Evolutionary conservation across 2,113 vertebrate species (phyloP).

Genomic region (Pipa parva): DNA sequence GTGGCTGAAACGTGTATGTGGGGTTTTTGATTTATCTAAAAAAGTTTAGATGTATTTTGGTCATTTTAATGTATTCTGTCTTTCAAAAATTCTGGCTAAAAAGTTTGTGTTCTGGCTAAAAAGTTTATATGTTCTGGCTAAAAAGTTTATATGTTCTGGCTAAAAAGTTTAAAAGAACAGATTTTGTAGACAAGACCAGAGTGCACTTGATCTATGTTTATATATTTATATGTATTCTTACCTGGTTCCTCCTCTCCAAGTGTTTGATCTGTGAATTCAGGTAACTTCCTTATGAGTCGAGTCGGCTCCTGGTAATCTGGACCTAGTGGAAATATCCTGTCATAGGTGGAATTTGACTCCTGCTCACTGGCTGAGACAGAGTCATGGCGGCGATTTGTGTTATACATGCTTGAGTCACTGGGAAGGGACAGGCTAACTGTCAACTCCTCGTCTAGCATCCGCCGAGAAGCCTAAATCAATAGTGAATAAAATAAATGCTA

Average conservation of each 20-base stretch:
- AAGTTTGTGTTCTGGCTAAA: no score
- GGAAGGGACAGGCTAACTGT: slow-evolving; percentile 86
- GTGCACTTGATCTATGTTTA: no score
- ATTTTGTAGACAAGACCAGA: no score
- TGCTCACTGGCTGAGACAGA: slow-evolving; percentile 81
- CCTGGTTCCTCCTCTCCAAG: slow-evolving; percentile 72
- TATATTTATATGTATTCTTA: no score
- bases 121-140: no score
- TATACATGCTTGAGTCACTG: slow-evolving; percentile 83
- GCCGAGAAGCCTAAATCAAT: slow-evolving; percentile 77
- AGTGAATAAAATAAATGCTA: not conserved
- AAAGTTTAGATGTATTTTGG: no score
- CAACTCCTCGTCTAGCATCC: slow-evolving; percentile 90
- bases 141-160: no score
- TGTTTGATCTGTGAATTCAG: slow-evolving; percentile 67
- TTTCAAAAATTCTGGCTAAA: no score
- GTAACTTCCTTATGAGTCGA: slow-evolving; percentile 80
- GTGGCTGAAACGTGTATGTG: no score
- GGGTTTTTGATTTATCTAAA: no score
- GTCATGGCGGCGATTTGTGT: slow-evolving; percentile 60
- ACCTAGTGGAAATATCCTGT: slow-evolving; percentile 89
- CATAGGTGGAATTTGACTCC: slow-evolving; percentile 85
- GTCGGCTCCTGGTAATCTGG: slow-evolving; percentile 94
- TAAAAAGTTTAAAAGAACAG: no score
- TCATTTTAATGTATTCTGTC: no score